Conservation (phyloP, 2,113 vertebrate species). For the Candoia aspera region DNA sequence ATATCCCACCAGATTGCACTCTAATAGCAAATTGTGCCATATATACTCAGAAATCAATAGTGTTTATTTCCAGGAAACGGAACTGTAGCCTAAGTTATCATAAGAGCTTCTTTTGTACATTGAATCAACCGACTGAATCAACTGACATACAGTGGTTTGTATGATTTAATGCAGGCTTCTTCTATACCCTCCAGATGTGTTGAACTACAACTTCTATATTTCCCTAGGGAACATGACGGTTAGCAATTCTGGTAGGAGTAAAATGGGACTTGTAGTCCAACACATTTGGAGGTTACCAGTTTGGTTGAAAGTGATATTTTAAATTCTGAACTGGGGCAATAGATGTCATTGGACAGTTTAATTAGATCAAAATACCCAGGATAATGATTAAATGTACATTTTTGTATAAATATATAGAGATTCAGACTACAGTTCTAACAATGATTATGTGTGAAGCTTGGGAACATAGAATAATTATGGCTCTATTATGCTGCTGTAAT, state of each 20-base stretch:
- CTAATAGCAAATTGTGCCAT: background rate
- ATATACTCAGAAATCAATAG: background rate
- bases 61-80: background rate
- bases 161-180: no score
- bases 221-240: background rate
- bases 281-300: background rate
- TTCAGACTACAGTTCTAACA: background rate
- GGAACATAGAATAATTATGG: background rate
- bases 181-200: no score
- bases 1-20: background rate
- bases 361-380: background rate
- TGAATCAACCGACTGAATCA: background rate
- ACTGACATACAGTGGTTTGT: background rate
- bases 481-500: slow-evolving; percentile 12
- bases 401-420: background rate
- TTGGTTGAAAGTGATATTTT: background rate
- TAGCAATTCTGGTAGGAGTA: background rate
- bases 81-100: background rate
- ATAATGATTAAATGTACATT: background rate
- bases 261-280: background rate
- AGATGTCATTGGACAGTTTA: slow-evolving; percentile 60
- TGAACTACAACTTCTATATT: background rate
- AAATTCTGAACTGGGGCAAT: slow-evolving; percentile 38
- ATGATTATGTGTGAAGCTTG: background rate
- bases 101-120: background rate